Evolutionary conservation across 2,888 invertebrate species (phyloP).

Genomic region (Corythucha ciliata): DNA sequence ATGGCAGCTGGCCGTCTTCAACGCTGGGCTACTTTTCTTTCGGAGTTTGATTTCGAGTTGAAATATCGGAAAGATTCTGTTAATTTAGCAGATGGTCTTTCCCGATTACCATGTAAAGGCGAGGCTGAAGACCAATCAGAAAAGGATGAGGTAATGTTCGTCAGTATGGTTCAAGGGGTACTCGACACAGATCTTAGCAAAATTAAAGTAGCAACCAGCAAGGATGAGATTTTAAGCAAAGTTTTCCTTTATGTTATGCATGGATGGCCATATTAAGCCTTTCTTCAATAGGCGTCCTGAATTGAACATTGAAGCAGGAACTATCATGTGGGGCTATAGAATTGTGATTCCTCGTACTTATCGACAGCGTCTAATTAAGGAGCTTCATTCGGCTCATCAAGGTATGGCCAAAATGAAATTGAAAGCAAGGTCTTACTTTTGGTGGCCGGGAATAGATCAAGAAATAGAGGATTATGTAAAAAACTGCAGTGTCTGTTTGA

Average conservation of each 20-base stretch:
- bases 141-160: too few species aligned
- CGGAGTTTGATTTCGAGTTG: slow-evolving; percentile 31
- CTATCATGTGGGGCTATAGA: slow-evolving; percentile 33
- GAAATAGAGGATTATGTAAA: slow-evolving; percentile 34
- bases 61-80: slow-evolving; percentile 28
- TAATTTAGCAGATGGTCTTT: slow-evolving; percentile 18
- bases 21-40: slow-evolving; percentile 35
- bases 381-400: slow-evolving; percentile 34
- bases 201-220: slow-evolving; percentile 18
- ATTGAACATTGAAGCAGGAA: slow-evolving; percentile 16
- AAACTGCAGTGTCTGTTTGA: slow-evolving; percentile 32
- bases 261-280: slow-evolving; percentile 18
- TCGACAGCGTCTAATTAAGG: slow-evolving; percentile 27
- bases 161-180: too few species aligned
- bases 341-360: slow-evolving; percentile 34
- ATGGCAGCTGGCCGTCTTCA: slow-evolving; percentile 39
- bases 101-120: too few species aligned
- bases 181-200: too few species aligned
- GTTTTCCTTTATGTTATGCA: slow-evolving; percentile 12
- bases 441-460: slow-evolving; percentile 34
- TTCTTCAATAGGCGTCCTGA: slow-evolving; percentile 18
- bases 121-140: too few species aligned
- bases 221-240: slow-evolving; percentile 11
- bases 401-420: slow-evolving; percentile 36
- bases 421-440: slow-evolving; percentile 33